Evolutionary conservation across 2,797 vertebrate genomes (phyloP).

Genomic region (Clamator glandarius): DNA sequence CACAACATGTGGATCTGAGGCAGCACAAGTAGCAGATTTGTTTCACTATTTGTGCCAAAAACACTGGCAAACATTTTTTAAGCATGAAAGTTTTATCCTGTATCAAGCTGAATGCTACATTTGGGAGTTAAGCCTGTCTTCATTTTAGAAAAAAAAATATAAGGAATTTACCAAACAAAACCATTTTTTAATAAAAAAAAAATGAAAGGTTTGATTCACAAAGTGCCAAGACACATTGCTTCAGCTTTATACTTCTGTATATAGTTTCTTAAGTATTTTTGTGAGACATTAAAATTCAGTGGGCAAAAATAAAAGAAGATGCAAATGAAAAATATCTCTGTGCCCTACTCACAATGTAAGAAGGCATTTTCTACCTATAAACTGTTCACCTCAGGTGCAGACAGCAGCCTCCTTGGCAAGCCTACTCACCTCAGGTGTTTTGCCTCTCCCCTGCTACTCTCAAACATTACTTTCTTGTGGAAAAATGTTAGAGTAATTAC

Average conservation of each 20-base stretch:
- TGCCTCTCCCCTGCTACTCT: neutral
- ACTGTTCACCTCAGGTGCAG: neutral
- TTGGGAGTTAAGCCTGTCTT: neutral
- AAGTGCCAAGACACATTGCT: neutral
- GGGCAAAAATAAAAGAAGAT: neutral
- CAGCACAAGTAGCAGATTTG: accelerated
- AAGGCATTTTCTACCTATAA: neutral
- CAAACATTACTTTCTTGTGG: neutral
- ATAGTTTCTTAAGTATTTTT: neutral
- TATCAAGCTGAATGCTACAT: neutral
- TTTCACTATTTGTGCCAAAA: neutral
- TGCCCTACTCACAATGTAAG: neutral
- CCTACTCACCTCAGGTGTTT: neutral
- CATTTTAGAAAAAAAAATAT: neutral
- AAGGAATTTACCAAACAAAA: neutral
- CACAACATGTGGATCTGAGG: neutral
- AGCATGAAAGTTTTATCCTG: neutral
- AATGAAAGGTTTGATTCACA: neutral
- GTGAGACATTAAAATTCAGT: neutral
- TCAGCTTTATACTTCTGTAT: neutral
- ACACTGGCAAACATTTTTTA: neutral
- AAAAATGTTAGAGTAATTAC: neutral
- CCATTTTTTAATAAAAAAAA: neutral
- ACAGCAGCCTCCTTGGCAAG: neutral
- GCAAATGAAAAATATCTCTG: neutral